Conservation (phyloP, 2,113 vertebrate genomes). For the Pyrgilauda ruficollis region DNA sequence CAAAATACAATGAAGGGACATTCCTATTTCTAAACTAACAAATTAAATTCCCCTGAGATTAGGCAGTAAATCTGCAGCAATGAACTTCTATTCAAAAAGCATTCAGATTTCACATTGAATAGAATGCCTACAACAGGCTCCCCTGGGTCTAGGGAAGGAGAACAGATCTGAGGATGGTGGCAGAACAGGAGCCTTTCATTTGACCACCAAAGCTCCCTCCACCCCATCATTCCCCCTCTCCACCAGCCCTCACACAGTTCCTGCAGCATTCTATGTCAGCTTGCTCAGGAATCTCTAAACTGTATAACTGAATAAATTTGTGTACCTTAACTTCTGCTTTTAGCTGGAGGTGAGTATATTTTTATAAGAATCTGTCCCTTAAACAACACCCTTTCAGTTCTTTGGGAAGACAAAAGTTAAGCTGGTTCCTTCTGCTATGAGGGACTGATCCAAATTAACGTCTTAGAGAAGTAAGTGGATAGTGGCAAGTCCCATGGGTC, state of each 20-base stretch:
- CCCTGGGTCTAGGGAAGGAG: neutral
- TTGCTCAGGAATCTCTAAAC: neutral
- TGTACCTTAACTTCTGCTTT: neutral
- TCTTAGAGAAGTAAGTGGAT: neutral
- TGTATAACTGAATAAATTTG: neutral
- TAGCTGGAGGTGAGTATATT: neutral
- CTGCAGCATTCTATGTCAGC: neutral
- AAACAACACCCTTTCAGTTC: neutral
- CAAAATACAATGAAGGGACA: neutral
- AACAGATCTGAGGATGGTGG: neutral
- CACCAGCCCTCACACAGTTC: neutral
- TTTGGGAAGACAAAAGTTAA: neutral
- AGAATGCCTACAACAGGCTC: rapidly evolving
- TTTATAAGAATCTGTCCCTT: neutral
- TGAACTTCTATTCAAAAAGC: neutral
- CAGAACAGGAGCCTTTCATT: neutral
- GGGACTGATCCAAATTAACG: neutral
- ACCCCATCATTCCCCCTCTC: neutral
- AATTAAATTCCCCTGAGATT: neutral
- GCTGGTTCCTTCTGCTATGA: neutral
- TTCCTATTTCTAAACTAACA: neutral
- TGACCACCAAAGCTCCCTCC: neutral
- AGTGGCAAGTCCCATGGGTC: neutral
- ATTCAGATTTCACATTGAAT: neutral
- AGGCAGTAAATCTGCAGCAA: neutral